Percentiles rank a stretch among this genome's conserved stretches.
Conservation (phyloP, 2,797 vertebrate genomes). For the Peromyscus eremicus region DNA sequence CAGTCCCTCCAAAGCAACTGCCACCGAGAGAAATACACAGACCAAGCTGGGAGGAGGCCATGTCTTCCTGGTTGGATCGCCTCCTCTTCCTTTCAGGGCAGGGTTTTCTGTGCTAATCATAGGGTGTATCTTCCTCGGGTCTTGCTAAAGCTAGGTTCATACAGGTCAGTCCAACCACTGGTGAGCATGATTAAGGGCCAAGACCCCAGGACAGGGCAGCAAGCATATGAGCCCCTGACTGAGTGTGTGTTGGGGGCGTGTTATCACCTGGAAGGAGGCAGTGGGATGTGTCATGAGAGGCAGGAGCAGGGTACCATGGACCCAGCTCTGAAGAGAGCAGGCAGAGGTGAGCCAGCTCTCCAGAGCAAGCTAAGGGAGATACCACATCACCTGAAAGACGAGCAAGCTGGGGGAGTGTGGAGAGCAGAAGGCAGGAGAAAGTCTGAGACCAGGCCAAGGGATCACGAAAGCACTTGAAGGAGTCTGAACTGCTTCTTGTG, state of each 20-base stretch:
- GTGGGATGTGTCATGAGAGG: neutral
- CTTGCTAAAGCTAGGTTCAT: neutral
- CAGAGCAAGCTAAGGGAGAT: neutral
- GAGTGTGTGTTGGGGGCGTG: neutral
- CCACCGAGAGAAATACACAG: neutral
- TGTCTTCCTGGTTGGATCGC: neutral
- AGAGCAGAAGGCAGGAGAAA: neutral
- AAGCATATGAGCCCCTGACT: neutral
- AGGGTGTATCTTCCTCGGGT: fast-evolving
- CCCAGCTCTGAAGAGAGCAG: neutral
- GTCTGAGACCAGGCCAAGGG: neutral
- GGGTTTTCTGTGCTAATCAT: neutral
- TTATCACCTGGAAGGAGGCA: too few species aligned
- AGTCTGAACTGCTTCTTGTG: neutral
- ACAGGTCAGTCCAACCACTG: neutral
- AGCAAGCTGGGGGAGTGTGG: fast-evolving
- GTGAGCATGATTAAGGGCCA: neutral
- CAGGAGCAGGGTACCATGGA: neutral
- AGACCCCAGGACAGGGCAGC: neutral
- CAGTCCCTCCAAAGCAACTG: neutral
- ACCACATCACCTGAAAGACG: too few species aligned
- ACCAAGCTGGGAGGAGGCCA: neutral
- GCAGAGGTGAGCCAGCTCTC: neutral
- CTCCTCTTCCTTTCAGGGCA: fast-evolving
- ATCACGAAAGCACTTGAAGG: neutral